Evolutionary conservation across 2,888 invertebrate genomes (phyloP), one percentile per base, ranked within the genome.

Genomic region (Agapetus fuscipes): DNA sequence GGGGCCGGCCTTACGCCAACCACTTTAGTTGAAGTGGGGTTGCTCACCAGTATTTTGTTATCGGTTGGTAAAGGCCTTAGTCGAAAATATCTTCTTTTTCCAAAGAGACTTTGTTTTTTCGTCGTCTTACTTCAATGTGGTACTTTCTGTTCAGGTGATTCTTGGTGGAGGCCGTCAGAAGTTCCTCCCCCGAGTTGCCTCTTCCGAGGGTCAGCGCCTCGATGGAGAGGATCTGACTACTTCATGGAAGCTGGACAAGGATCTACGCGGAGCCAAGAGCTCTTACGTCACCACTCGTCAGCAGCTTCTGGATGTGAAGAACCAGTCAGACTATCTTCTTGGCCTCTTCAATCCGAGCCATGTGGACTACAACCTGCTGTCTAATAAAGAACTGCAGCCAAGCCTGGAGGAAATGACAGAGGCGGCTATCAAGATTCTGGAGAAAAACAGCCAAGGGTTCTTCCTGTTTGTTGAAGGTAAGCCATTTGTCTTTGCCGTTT

Each of bases 331-430:
- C 39, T 74, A 74, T 31, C 58, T 80, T 0, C 49, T 86, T 15
- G 86, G 84, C 40, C 59, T 83, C 1, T 83, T 83, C 52, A 66
- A 76, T 1, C 60, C 66, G 3, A 70, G 70, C 41, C 83, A 86
- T 52, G 67, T 84, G 73, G 63, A 75, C 1, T 89, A 82, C 53
- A 78, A 83, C 51, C 51, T 83, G 41, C 81, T 83, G 45, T 66
- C 74, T 3, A 44, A 50, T 16, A 54, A 54, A 1, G 53, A 53
- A 2, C 51, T 56, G 11, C 74, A 78, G 41, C 90, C 90, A 0
- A 75, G 80, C 0, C 57, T 91, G n/a, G 72, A 72, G 39, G 85
- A 89, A 56, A 87, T 91, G 88, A 83, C 84, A 0, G 68, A 72
- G 50, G 76, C 74, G 33, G 88, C 90, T 0, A 80, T 91, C 36